A percentile compares a stretch with the other conserved stretches of the same genome.
Conservation (phyloP, 2,797 vertebrate genomes). For the Arctocebus calabarensis region DNA sequence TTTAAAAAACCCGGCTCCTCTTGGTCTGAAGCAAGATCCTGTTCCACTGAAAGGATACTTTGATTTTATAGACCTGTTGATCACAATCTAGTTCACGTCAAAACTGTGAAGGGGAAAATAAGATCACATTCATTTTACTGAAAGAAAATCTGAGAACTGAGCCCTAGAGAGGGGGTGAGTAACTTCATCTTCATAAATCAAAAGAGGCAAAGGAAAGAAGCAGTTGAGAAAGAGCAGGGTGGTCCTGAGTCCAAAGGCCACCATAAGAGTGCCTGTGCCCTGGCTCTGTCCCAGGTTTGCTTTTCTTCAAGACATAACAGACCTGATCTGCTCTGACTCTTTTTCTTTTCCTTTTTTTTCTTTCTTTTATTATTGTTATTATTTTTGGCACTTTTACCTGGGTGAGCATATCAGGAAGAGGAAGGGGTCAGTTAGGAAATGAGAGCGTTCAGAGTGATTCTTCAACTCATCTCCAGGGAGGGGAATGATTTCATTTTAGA, state of each 20-base stretch:
- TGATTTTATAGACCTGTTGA: not conserved
- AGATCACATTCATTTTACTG: not conserved
- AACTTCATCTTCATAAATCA: not conserved
- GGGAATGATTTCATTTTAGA: conserved; percentile 15
- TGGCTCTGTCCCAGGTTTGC: not conserved
- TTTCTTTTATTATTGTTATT: no score
- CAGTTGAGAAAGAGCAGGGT: not conserved
- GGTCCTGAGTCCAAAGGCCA: not conserved
- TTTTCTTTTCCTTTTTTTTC: no score
- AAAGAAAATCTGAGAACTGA: conserved; percentile 28
- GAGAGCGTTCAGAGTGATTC: not conserved
- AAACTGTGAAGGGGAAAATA: not conserved
- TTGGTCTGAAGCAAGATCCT: not conserved
- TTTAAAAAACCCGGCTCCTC: not conserved
- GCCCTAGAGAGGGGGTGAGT: not conserved
- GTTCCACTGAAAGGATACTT: conserved; percentile 23
- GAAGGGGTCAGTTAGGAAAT: not conserved
- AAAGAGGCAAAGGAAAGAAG: not conserved
- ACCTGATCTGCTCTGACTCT: not conserved
- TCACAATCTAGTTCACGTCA: not conserved
- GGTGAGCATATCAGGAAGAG: not conserved
- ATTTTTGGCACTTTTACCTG: not conserved
- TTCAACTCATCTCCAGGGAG: not conserved
- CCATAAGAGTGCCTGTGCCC: not conserved
- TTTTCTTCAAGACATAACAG: not conserved